A percentile compares a stretch with the other conserved stretches of the same genome.
These are phyloP conservation scores for Coreius guichenoti DNA, from an alignment of 2,797 vertebrate genomes.

Conservation along the genomic window DNA sequence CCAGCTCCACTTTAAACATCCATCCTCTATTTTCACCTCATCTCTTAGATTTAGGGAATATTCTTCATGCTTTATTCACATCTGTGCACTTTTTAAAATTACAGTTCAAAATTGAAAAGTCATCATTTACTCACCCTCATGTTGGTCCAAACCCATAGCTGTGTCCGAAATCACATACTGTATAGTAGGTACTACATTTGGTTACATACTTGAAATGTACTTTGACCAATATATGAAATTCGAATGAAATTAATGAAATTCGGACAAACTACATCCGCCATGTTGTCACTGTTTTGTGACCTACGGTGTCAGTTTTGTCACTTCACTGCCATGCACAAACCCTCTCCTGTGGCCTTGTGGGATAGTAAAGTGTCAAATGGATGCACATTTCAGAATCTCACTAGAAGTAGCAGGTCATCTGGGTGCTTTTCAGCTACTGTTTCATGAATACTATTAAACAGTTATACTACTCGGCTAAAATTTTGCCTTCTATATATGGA, in stretches of 20 bases:
- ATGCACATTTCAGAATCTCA: not conserved
- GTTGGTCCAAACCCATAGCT: not conserved
- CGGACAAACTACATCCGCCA: not conserved
- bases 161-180: not conserved
- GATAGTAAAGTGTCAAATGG: not conserved
- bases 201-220: not conserved
- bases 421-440: too few relatives aligned
- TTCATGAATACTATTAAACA: too few relatives aligned
- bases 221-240: too few relatives aligned
- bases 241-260: not conserved
- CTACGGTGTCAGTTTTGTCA: not conserved
- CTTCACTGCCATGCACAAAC: not conserved
- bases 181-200: not conserved
- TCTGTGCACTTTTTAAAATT: not conserved
- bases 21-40: slow-evolving; percentile 14
- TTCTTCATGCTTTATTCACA: not conserved
- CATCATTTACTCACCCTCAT: not conserved
- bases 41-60: slow-evolving; percentile 8
- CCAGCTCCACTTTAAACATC: slow-evolving; percentile 32
- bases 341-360: not conserved
- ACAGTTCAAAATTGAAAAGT: not conserved
- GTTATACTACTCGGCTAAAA: too few relatives aligned
- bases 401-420: not conserved
- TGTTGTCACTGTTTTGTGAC: not conserved
- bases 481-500: too few relatives aligned